Evolutionary conservation across 1,140 invertebrate genomes (phyloP).

Genomic region (Zaprionus camerounensis): DNA sequence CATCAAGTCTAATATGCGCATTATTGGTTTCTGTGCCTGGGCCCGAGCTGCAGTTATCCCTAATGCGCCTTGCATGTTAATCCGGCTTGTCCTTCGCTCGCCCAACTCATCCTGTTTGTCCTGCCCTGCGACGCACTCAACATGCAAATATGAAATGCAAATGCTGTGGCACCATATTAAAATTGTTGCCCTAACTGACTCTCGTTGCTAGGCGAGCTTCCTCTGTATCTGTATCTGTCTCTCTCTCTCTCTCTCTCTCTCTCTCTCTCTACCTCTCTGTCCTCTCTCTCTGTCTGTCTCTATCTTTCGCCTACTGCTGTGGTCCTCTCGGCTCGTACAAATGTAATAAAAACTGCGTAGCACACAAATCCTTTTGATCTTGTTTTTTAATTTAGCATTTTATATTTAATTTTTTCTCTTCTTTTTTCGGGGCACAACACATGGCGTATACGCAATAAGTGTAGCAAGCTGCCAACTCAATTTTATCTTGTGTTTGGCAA

Average conservation of each 20-base stretch:
- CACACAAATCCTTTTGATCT: conserved; percentile 76
- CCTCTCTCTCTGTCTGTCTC: conserved; percentile 6
- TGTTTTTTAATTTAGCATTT: conserved; percentile 75
- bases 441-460: conserved; percentile 73
- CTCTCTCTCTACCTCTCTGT: background rate
- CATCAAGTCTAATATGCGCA: conserved; percentile 81
- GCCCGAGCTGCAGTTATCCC: conserved; percentile 64
- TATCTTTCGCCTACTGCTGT: conserved; percentile 3
- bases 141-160: conserved; percentile 80
- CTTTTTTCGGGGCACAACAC: conserved; percentile 51
- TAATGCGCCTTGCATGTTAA: conserved; percentile 76
- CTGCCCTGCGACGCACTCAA: conserved; percentile 46
- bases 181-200: conserved; percentile 34
- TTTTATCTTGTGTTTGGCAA: conserved; percentile 44
- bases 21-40: conserved; percentile 70
- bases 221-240: background rate
- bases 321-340: conserved; percentile 15
- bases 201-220: background rate
- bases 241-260: conserved; percentile 14
- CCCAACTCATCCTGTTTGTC: conserved; percentile 40
- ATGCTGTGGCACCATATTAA: conserved; percentile 71
- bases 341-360: conserved; percentile 57
- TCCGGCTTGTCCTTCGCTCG: conserved; percentile 44
- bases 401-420: conserved; percentile 56
- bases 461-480: conserved; percentile 36